Evolutionary conservation across 2,113 vertebrate genomes (phyloP), one percentile per base, ranked within the genome.

Genomic region (Seriola dumerili): DNA sequence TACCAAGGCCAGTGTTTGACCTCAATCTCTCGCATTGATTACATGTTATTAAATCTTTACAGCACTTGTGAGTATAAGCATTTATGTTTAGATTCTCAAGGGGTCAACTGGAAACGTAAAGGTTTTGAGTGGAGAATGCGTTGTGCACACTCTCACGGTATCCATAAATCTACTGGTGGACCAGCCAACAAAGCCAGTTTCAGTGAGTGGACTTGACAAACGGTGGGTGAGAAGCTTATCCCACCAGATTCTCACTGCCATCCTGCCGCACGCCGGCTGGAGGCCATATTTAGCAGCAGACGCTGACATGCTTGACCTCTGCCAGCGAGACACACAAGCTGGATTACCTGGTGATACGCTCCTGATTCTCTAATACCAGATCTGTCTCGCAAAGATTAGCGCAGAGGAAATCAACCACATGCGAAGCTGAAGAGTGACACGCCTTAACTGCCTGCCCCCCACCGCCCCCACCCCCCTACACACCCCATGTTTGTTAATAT

Each of bases 281-380:
- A 83, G 64, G 80, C 73, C 78, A 44, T 85, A 88, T 93, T 93
- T 93, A 92, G 90, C 84, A 69, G 73, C 80, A 86, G 84, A 85
- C 88, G 57, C 83, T 48, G 77, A 91, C 88, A 87, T 23, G n/a
- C 38, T 80, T 91, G 91, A 91, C 92, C 91, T 91, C 85, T 72
- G 72, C 77, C 86, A 87, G 55, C 32, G 83, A 88, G 85, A 85
- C 68, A 70, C 88, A 85, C 74, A 78, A 88, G 83, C 81, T 78
- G 92, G 93, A 93, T 94, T 94, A 94, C 85, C 90, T 85, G 85
- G 67, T 72, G 84, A 85, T 90, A 86, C 74, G 66, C 81, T 84
- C 80, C 85, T 79, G 81, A 85, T 91, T 89, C 84, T 58, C 65
- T 94, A 92, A 94, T 93, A 90, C 90, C 75, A 84, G 89, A 89